These are phyloP conservation scores for Melanotus villosus DNA, from an alignment of 2,888 invertebrate genomes.

Conservation along the genomic window DNA sequence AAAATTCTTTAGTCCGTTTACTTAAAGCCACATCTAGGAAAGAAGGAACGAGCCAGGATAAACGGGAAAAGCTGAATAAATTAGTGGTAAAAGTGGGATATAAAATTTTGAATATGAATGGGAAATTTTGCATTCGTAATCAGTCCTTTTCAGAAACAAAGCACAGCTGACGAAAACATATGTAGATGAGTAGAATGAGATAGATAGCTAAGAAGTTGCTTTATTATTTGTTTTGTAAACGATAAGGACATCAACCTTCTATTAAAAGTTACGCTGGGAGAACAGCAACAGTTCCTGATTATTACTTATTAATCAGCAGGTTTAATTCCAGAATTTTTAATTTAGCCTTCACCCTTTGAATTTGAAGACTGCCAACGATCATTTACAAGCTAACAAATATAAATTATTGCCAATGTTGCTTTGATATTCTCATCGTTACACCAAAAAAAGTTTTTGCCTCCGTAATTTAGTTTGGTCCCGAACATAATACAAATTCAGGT, in stretches of 20 bases:
- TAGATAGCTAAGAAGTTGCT: background rate
- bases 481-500: background rate
- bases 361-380: no score
- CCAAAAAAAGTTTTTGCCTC: no score
- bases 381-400: no score
- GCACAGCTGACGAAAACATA: conserved; percentile 74
- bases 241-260: no score
- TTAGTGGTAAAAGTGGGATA: conserved; percentile 84
- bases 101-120: conserved; percentile 94
- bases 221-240: background rate
- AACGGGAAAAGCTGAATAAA: conserved; percentile 75
- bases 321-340: no score
- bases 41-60: conserved; percentile 31
- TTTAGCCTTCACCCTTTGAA: no score
- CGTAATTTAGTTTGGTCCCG: no score
- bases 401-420: no score
- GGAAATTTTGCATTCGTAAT: conserved; percentile 90
- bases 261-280: background rate
- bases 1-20: conserved; percentile 15
- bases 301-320: no score
- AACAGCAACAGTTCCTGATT: no score
- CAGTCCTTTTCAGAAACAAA: conserved; percentile 78
- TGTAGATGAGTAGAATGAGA: conserved; percentile 71
- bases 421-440: no score
- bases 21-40: conserved; percentile 23